Conservation (phyloP, 2,113 vertebrate species). For the Zapornia atra region DNA sequence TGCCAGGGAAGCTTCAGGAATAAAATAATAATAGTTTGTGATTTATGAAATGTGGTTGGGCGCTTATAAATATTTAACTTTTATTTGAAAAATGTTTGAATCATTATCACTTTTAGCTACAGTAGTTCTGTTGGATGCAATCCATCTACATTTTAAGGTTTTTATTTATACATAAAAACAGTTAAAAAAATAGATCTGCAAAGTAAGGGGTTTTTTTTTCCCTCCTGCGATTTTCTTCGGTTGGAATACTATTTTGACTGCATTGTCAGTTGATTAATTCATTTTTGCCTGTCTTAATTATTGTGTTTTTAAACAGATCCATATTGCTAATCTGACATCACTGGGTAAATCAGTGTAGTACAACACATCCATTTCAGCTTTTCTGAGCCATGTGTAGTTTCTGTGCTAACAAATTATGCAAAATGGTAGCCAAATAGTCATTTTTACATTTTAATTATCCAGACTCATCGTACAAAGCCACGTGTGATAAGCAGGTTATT, state of each 20-base stretch:
- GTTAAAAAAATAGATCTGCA: constrained; percentile 76
- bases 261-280: constrained; percentile 80
- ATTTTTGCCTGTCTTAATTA: constrained; percentile 79
- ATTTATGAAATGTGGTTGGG: constrained; percentile 86
- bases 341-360: constrained; percentile 73
- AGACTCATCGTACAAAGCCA: constrained; percentile 56
- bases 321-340: constrained; percentile 81
- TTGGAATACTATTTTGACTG: constrained; percentile 70
- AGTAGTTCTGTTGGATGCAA: constrained; percentile 81
- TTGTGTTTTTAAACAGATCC: constrained; percentile 78
- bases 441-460: constrained; percentile 75
- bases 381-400: constrained; percentile 22
- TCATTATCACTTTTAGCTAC: constrained; percentile 87
- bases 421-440: constrained; percentile 65
- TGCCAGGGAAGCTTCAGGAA: constrained; percentile 81
- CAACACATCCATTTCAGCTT: constrained; percentile 69
- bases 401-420: constrained; percentile 57
- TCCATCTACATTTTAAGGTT: constrained; percentile 83
- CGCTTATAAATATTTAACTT: constrained; percentile 88
- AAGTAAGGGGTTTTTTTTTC: constrained; percentile 41
- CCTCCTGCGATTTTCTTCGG: constrained; percentile 62
- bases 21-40: constrained; percentile 87
- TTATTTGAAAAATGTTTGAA: constrained; percentile 88
- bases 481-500: constrained; percentile 58
- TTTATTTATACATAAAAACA: constrained; percentile 83